Base-by-base conservation (phyloP, 2,113 vertebrate species). In the Jaculus jaculus region DNA sequence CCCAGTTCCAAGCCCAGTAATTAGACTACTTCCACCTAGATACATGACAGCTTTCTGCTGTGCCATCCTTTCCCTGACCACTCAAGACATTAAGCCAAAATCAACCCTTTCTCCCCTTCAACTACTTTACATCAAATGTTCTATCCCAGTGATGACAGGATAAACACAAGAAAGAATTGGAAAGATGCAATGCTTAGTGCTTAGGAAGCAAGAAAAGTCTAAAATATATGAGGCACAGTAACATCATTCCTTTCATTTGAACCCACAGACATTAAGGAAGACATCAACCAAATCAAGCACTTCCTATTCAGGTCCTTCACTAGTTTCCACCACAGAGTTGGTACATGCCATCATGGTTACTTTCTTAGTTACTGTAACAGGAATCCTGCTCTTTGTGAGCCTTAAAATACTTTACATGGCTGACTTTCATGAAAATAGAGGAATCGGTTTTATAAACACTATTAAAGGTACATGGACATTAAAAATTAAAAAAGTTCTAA, bases 401-500 rank as follows among this genome's bases (percentile, higher is more conserved):
- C 32, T 77, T 60, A 18, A 80, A 15, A 32, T 95, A 24, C 71
- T 93, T 92, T 58, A 61, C 58, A 54, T 47, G 17, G 51, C 26
- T 32, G 58, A 47, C 39, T 92, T 93, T 89, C 81, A 9, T 61
- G 58, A 89, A 79, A 96, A 93, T 9, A 47, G 23, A 91, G 28
- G n/a, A 84, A 71, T 65, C 15, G 37, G 17, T 87, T 94, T 87
- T 74, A 86, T 80, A 91, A 95, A 82, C 65, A 23, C 32, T 73
- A 77, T 93, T 93, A 94, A 81, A 54, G 51, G 91, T 80, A 73
- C 82, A 75, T 51, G 86, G 85, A 65, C 90, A 93, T 95, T 93
- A 89, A 96, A 54, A 54, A 54, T 47, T 54, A 96, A 69, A 42
- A 92, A 94, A 16, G 5, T 90, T 94, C 95, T 79, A 97, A 92